Base-by-base conservation (phyloP, 53 echinoderm and acorn worm species). In the Temnopleurus reevesii region DNA sequence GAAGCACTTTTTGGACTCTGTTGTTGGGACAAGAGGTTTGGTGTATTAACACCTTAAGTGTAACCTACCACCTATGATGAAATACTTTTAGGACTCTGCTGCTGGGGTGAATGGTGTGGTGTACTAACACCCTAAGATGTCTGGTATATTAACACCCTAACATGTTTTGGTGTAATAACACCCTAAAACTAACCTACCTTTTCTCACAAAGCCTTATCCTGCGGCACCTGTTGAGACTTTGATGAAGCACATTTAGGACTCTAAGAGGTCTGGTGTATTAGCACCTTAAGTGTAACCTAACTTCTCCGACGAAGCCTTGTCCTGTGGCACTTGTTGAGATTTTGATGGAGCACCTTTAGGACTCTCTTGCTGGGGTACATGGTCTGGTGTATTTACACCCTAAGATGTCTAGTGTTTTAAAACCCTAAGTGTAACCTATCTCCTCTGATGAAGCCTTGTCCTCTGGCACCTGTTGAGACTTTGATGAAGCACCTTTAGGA, bases 31-130 rank as follows among this genome's bases (percentile, higher is more conserved):
- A 99, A 59, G 0, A 99, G 91, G 90, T 99, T 96, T 27, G 99
- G 99, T n/a, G n/a, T n/a, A n/a, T n/a, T n/a, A n/a, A n/a, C n/a
- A n/a, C n/a, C n/a, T n/a, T n/a, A n/a, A n/a, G n/a, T n/a, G 15
- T 33, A 13, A 61, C 93, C 81, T 84, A 93, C 95, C 95, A 96
- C 99, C 4, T 95, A 93, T 8, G 90, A 90, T 5, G 77, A 81
- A 17, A 76, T 64, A 18, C 93, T 92, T 10, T 84, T 91, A 4
- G 94, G 94, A 64, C 93, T 91, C 81, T 95, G 95, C 21, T 94
- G 95, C 90, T 94, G 98, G n/a, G 96, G 94, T 28, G 96, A 59
- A 0, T 96, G 91, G 90, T 99, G 96, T 27, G 99, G 99, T n/a
- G n/a, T n/a, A n/a, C n/a, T n/a, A n/a, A n/a, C n/a, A n/a, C n/a